phyloP scores from a whole-genome alignment of 2,113 vertebrate genomes.

The Sterrhoptilus dennistouni region DNA sequence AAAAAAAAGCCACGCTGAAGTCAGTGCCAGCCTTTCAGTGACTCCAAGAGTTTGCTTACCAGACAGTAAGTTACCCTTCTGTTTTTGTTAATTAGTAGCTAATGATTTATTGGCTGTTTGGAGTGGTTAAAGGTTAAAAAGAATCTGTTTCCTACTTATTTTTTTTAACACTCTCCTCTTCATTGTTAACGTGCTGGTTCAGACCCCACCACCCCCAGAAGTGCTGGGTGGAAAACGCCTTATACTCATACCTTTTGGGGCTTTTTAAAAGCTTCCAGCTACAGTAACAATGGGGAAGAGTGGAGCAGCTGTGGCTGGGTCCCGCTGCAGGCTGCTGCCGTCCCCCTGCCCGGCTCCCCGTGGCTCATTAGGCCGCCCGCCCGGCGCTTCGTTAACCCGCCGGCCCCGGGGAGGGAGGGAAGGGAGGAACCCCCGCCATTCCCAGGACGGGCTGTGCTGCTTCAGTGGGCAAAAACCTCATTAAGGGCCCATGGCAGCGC shows the following conservation, averaged over 20 bases:
- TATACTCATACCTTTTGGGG: background rate
- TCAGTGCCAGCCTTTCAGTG: slow-evolving; percentile 30
- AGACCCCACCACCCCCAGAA: background rate
- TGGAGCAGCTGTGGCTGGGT: background rate
- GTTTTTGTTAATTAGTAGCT: slow-evolving; percentile 63
- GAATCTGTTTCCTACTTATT: slow-evolving; percentile 60
- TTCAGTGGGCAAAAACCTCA: slow-evolving; percentile 52
- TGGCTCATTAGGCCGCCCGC: background rate
- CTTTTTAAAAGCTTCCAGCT: background rate
- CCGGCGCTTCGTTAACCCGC: slow-evolving; percentile 37
- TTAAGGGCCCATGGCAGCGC: background rate
- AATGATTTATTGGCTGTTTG: slow-evolving; percentile 58
- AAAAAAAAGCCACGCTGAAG: slow-evolving; percentile 37
- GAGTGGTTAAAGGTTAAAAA: slow-evolving; percentile 61
- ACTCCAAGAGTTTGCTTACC: slow-evolving; percentile 38
- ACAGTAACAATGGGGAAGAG: background rate
- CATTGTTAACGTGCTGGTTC: background rate
- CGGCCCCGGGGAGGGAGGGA: background rate
- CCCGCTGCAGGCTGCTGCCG: background rate
- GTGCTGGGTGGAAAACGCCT: background rate
- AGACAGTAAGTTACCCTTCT: slow-evolving; percentile 38
- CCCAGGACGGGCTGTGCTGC: slow-evolving; percentile 59
- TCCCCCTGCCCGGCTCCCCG: background rate
- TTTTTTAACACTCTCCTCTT: background rate
- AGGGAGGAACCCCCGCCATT: background rate